Percentiles rank a stretch among this genome's conserved stretches.
phyloP scores from a whole-genome alignment of 2,888 invertebrate species.

The Drosophila affinis region DNA sequence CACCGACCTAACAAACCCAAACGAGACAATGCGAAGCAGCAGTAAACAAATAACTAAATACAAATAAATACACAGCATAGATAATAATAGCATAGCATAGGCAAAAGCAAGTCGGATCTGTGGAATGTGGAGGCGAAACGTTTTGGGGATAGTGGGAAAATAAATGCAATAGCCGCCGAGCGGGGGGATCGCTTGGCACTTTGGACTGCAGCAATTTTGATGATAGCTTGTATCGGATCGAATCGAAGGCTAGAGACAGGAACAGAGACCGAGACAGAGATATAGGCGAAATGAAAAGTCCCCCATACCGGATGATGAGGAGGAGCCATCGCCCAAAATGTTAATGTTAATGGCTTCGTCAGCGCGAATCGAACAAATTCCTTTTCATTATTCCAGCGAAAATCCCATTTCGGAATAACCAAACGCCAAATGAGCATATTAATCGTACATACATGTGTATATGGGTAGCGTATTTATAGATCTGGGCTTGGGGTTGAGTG shows the following conservation, averaged over 20 bases:
- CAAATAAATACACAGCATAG: constrained; percentile 12
- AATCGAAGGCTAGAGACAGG: neutral
- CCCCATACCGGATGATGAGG: constrained; percentile 17
- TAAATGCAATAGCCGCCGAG: constrained; percentile 17
- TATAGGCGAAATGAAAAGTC: constrained; percentile 8
- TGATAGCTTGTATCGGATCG: neutral
- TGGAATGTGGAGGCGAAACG: constrained; percentile 2
- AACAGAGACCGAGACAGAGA: neutral
- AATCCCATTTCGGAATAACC: constrained; percentile 51
- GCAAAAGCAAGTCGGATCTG: neutral
- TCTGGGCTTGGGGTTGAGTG: constrained; percentile 6
- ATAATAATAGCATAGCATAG: too few relatives aligned
- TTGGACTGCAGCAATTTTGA: neutral
- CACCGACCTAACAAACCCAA: neutral
- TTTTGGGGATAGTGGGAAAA: constrained; percentile 46
- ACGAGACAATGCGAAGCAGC: constrained; percentile 13
- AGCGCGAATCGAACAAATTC: constrained; percentile 31
- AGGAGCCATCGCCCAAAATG: constrained; percentile 2
- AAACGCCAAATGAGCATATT: constrained; percentile 28
- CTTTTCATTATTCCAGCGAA: constrained; percentile 56
- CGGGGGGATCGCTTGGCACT: neutral
- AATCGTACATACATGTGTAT: constrained; percentile 7
- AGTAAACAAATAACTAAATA: constrained; percentile 35
- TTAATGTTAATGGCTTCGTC: constrained; percentile 2
- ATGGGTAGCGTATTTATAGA: constrained; percentile 22